Base-by-base conservation (phyloP, 2,113 vertebrate genomes). In the Acrocephalus arundinaceus region DNA sequence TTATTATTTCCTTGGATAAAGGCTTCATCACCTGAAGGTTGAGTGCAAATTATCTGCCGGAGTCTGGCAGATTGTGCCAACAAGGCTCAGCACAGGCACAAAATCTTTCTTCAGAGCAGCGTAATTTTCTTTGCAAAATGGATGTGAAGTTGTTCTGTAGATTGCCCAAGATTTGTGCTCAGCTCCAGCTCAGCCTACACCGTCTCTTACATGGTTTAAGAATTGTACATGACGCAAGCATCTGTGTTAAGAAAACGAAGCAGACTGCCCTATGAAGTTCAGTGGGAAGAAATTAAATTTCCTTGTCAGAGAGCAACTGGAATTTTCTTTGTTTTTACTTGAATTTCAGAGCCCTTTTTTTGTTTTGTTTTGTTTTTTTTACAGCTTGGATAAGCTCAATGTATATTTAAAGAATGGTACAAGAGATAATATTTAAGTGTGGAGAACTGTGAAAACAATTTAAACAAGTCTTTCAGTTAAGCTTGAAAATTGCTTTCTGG, bases 381-480 rank as follows among this genome's bases (percentile, higher is more conserved):
- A 35, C 20, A 49, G 27, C 10, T 89, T 89, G 24, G 48, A 73
- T 93, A 80, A 81, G 22, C 37, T 25, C 20, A 51, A 39, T 2
- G 3, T 9, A 4, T 85, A 49, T 91, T 87, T 92, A 87, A 94
- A 91, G 74, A 89, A 72, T 18, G 37, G 57, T 72, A 73, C 46
- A 85, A 73, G 11, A 76, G 46, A 66, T 87, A 94, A 89, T 25
- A 62, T 87, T 85, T 76, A 82, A 62, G 63, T 63, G 68, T 7
- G 3, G 66, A 87, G 93, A 95, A 89, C 51, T 74, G 59, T 72
- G 71, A 72, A 94, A 90, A 74, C 13, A 72, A 43, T 65, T 93
- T 77, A n/a, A 85, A 89, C 16, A 66, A 91, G 74, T 73, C 63
- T 80, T 97, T 91, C 89, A 87, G 51, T 91, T 82, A 70, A 91